Evolutionary conservation across 2,888 invertebrate genomes (phyloP).

Genomic region (Fragum fragum): DNA sequence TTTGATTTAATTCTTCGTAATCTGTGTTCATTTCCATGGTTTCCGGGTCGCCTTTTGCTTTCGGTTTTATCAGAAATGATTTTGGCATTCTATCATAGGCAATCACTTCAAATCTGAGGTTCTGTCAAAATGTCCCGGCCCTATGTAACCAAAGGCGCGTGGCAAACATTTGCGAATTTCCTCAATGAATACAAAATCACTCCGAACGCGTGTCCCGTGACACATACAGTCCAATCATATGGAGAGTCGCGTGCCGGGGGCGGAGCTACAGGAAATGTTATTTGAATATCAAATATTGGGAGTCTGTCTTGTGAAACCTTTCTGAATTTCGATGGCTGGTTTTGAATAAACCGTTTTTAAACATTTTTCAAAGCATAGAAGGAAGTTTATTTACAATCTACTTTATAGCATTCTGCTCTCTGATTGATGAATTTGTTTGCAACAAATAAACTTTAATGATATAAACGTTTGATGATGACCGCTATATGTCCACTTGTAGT

Average conservation of each 20-base stretch:
- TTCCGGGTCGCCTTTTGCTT: slow-evolving; percentile 25
- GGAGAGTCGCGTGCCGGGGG: slow-evolving; percentile 35
- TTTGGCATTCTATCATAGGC: slow-evolving; percentile 48
- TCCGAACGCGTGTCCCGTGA: slow-evolving; percentile 22
- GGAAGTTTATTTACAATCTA: slow-evolving; percentile 17
- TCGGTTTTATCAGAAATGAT: slow-evolving; percentile 60
- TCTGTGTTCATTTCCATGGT: slow-evolving; percentile 17
- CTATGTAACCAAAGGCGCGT: slow-evolving; percentile 45
- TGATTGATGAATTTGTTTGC: background rate
- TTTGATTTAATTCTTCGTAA: background rate
- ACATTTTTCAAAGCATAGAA: background rate
- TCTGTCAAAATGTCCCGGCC: background rate
- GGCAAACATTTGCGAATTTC: slow-evolving; percentile 23
- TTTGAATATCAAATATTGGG: slow-evolving; percentile 20
- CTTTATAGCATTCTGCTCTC: background rate
- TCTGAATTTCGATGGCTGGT: background rate
- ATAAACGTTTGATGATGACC: background rate
- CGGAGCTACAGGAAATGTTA: slow-evolving; percentile 26
- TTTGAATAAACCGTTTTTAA: background rate
- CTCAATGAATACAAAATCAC: slow-evolving; percentile 18
- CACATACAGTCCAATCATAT: slow-evolving; percentile 35
- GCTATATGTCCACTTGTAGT: background rate
- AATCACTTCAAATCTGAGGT: background rate
- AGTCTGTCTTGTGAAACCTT: background rate
- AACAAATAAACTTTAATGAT: background rate